These are phyloP conservation scores for Oncopodura yosiiana DNA, from an alignment of 1,140 invertebrate species.

Conservation along the genomic window DNA sequence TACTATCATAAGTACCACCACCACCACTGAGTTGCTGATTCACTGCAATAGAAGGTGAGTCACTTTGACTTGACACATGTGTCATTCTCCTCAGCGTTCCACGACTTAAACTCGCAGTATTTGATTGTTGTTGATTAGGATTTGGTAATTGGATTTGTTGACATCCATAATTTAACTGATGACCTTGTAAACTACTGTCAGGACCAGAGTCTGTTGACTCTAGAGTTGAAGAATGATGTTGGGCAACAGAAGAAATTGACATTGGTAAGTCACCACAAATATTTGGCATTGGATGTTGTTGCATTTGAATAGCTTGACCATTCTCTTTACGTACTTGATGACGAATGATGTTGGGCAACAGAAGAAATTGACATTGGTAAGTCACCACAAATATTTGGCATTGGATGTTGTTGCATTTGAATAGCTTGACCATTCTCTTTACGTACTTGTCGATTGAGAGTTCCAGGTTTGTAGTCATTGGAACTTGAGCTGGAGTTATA, in stretches of 20 bases:
- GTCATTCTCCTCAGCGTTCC: conserved; percentile 4
- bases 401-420: conserved; percentile 26
- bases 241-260: too few relatives aligned
- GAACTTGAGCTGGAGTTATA: neutral
- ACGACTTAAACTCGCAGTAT: too few relatives aligned
- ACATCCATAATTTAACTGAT: too few relatives aligned
- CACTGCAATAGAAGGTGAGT: too few relatives aligned
- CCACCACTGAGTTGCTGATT: conserved; percentile 4
- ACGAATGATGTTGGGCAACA: too few relatives aligned
- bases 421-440: conserved; percentile 32
- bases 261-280: conserved; percentile 35
- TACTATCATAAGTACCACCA: too few relatives aligned
- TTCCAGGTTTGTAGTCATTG: neutral
- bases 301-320: conserved; percentile 28
- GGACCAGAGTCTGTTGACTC: conserved; percentile 25
- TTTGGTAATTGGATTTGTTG: conserved; percentile 15
- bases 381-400: conserved; percentile 35
- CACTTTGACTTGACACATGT: conserved; percentile 1
- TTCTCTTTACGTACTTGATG: conserved; percentile 29
- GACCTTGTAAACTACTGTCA: too few relatives aligned
- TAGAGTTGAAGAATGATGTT: conserved; percentile 16
- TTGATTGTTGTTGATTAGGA: conserved; percentile 8
- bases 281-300: conserved; percentile 32
- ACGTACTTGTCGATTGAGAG: conserved; percentile 1
- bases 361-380: conserved; percentile 24